These are phyloP conservation scores for Linepithema humile DNA, from an alignment of 1,140 invertebrate species.

Conservation along the genomic window DNA sequence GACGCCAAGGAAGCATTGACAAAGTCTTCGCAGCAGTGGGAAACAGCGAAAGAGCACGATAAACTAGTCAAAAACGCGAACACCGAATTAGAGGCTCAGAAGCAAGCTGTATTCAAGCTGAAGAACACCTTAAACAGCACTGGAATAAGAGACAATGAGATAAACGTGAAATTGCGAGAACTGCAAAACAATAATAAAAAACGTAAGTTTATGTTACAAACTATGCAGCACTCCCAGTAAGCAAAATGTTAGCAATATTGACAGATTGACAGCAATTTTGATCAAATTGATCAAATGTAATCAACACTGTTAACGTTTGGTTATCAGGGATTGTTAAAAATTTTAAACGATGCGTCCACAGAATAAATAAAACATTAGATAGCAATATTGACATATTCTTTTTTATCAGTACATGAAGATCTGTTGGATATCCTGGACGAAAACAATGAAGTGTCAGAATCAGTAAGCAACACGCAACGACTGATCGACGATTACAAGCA, in stretches of 20 bases:
- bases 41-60: conserved; percentile 80
- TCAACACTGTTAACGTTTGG: no score
- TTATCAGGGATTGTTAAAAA: no score
- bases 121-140: conserved; percentile 84
- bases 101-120: conserved; percentile 82
- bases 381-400: background rate
- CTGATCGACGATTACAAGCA: conserved; percentile 80
- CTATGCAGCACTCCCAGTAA: background rate
- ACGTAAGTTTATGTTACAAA: conserved; percentile 60
- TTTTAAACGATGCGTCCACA: background rate
- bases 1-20: conserved; percentile 82
- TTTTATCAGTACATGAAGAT: conserved; percentile 73
- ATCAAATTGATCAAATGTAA: no score
- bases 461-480: conserved; percentile 81
- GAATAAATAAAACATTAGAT: background rate
- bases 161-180: conserved; percentile 83
- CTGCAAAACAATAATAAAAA: conserved; percentile 77
- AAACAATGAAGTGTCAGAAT: conserved; percentile 68
- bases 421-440: conserved; percentile 67
- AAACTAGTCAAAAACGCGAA: conserved; percentile 68
- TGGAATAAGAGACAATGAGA: conserved; percentile 85
- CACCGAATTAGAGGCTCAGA: conserved; percentile 80
- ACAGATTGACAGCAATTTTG: no score
- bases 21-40: conserved; percentile 81
- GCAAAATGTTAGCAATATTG: no score